Evolutionary conservation across 2,888 invertebrate genomes (phyloP).

Genomic region (Sialis lutaria): DNA sequence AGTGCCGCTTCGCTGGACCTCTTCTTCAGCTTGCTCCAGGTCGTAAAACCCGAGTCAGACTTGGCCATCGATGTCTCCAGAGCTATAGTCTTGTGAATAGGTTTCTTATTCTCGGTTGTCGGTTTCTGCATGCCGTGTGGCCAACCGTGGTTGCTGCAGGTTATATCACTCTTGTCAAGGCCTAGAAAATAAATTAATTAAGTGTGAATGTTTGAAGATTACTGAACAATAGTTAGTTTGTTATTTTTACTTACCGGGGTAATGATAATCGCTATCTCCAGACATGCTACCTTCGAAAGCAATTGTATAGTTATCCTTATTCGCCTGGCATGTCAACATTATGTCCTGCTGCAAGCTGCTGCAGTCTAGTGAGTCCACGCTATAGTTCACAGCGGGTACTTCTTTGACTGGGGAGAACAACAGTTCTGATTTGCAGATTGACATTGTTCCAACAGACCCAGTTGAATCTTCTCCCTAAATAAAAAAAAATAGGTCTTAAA

Average conservation of each 20-base stretch:
- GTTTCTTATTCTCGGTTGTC: slow-evolving; percentile 11
- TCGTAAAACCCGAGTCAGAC: slow-evolving; percentile 76
- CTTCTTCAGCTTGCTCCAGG: slow-evolving; percentile 74
- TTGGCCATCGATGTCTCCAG: slow-evolving; percentile 68
- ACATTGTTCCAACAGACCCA: slow-evolving; percentile 63
- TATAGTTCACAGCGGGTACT: slow-evolving; percentile 55
- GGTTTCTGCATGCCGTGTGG: slow-evolving; percentile 15
- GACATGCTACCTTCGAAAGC: slow-evolving; percentile 83
- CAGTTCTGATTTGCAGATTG: slow-evolving; percentile 80
- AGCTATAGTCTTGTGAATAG: slow-evolving; percentile 11
- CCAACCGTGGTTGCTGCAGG: slow-evolving; percentile 19
- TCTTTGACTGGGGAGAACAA: slow-evolving; percentile 83
- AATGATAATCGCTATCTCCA: slow-evolving; percentile 61
- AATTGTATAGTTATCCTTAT: slow-evolving; percentile 89
- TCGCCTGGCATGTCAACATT: slow-evolving; percentile 78
- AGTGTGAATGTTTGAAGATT: slow-evolving; percentile 1
- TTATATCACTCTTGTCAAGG: slow-evolving; percentile 19
- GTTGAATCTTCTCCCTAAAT: slow-evolving; percentile 62
- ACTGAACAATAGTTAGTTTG: not conserved
- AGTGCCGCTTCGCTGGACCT: slow-evolving; percentile 39
- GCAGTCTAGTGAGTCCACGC: slow-evolving; percentile 82
- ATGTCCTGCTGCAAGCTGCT: slow-evolving; percentile 69
- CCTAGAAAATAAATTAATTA: slow-evolving; percentile 17
- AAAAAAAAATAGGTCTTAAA: no score
- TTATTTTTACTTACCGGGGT: slow-evolving; percentile 19